These are phyloP conservation scores for Vulpes lagopus DNA, from an alignment of 2,113 vertebrate species.

Conservation along the genomic window DNA sequence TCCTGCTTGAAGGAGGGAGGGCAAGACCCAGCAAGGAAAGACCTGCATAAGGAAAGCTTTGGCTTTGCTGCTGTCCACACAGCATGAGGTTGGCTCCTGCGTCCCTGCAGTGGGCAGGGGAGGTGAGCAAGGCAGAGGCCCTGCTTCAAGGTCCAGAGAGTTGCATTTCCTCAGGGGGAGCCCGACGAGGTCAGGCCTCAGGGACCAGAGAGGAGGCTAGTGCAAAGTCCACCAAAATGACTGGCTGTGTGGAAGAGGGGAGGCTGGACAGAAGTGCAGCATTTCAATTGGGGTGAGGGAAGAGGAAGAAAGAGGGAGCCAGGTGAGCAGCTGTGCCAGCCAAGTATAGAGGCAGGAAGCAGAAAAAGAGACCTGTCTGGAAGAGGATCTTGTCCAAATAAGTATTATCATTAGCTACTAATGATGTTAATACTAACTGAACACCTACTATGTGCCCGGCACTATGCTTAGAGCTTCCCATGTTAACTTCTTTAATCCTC, in stretches of 20 bases:
- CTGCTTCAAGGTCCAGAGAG: not conserved
- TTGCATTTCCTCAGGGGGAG: not conserved
- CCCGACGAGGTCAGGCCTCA: fast-evolving
- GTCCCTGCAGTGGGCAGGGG: not conserved
- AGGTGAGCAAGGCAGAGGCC: too few species aligned
- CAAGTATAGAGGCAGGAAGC: not conserved
- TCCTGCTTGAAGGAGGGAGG: not conserved
- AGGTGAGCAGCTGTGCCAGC: not conserved
- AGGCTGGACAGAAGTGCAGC: not conserved
- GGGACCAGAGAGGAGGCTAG: not conserved
- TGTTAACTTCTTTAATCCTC: not conserved
- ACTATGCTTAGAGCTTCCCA: not conserved
- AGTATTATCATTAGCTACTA: not conserved
- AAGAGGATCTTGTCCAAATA: not conserved
- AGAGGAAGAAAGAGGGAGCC: not conserved
- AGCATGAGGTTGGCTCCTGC: not conserved
- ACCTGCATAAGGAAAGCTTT: not conserved
- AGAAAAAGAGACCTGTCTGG: not conserved
- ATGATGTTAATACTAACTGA: not conserved
- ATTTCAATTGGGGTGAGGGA: not conserved
- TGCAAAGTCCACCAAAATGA: not conserved
- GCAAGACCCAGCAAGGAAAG: not conserved
- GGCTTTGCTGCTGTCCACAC: not conserved
- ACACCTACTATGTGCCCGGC: not conserved
- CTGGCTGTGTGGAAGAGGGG: not conserved